Conservation (phyloP, 2,113 vertebrate genomes). For the Phalacrocorax brasilianus region DNA sequence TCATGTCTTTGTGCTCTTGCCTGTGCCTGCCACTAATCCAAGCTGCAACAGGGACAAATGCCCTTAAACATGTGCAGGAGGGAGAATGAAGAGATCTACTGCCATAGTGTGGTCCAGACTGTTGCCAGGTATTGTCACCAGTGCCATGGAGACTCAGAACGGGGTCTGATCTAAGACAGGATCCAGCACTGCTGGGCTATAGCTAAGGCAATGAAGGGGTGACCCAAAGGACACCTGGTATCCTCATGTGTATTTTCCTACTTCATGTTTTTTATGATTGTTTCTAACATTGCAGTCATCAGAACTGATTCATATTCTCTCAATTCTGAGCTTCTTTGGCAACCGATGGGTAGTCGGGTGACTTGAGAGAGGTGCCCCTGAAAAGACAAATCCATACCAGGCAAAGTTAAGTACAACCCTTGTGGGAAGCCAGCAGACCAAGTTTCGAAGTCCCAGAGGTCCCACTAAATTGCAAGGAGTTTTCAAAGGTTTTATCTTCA, state of each 20-base stretch:
- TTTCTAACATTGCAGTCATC: not conserved
- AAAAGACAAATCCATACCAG: not conserved
- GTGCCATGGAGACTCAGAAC: not conserved
- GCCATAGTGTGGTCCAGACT: not conserved
- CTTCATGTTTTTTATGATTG: not conserved
- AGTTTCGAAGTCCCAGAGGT: not conserved
- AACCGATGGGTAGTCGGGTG: not conserved
- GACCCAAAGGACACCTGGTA: not conserved
- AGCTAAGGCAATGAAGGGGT: not conserved
- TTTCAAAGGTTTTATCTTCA: not conserved
- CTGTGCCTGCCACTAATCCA: not conserved
- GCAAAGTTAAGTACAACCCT: not conserved
- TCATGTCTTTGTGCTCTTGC: not conserved
- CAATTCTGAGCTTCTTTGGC: not conserved
- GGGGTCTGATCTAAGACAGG: not conserved
- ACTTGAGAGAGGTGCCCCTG: not conserved
- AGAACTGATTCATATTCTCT: not conserved
- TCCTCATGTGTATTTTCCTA: not conserved
- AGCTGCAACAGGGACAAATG: not conserved
- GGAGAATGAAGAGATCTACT: not conserved
- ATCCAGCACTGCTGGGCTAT: not conserved
- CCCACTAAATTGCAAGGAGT: not conserved
- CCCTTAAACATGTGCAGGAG: not conserved
- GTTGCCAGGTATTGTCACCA: not conserved
- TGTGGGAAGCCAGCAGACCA: not conserved